These are phyloP conservation scores for Sminthurinus aureus DNA, from an alignment of 2,888 invertebrate species.

Conservation along the genomic window DNA sequence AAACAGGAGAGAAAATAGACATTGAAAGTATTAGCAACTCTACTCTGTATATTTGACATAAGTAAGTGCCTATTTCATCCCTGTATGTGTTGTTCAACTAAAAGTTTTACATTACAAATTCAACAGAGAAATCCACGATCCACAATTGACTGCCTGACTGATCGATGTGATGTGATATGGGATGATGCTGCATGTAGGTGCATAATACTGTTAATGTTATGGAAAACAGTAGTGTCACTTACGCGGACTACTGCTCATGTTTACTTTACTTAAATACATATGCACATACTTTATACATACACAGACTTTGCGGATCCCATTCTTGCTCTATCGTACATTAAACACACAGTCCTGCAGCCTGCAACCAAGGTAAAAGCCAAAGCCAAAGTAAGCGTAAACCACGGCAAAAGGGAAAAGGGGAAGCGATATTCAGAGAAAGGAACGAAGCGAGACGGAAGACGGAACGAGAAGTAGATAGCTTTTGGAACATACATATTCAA, in stretches of 20 bases:
- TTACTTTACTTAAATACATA: slow-evolving; percentile 13
- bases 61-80: too few relatives aligned
- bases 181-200: too few relatives aligned
- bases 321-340: not conserved
- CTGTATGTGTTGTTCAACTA: too few relatives aligned
- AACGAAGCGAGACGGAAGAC: not conserved
- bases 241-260: slow-evolving; percentile 24
- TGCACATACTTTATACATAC: not conserved
- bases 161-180: not conserved
- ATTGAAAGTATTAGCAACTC: too few relatives aligned
- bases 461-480: too few relatives aligned
- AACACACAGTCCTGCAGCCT: not conserved
- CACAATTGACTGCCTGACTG: too few relatives aligned
- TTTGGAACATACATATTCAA: too few relatives aligned
- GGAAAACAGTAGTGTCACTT: not conserved
- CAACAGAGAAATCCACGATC: slow-evolving; percentile 10
- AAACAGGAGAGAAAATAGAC: too few relatives aligned
- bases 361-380: not conserved
- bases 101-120: slow-evolving; percentile 39
- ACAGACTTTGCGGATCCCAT: not conserved
- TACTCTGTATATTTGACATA: too few relatives aligned
- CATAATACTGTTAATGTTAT: not conserved
- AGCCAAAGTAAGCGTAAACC: not conserved
- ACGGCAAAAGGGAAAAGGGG: not conserved
- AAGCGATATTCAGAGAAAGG: not conserved